phyloP scores from a whole-genome alignment of 2,113 vertebrate species.

The Bos javanicus region DNA sequence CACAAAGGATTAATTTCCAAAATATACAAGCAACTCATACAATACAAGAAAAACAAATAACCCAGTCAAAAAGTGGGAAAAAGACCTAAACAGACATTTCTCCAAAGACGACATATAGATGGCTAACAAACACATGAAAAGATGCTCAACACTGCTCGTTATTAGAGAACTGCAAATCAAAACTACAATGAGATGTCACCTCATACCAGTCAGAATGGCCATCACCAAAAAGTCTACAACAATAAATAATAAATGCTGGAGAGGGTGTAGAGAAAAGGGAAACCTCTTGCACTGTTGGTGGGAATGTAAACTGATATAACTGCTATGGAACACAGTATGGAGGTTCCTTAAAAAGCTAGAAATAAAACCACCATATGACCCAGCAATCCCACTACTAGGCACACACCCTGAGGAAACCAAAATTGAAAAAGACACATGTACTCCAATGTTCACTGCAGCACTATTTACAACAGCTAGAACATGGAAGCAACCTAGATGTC shows the following conservation, averaged over 20 bases:
- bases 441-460: neutral
- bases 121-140: neutral
- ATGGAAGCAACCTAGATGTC: neutral
- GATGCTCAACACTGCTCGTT: neutral
- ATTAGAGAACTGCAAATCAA: neutral
- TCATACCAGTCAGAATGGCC: neutral
- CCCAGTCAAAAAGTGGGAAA: neutral
- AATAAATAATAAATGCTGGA: neutral
- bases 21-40: neutral
- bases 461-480: neutral
- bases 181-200: neutral
- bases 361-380: neutral
- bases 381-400: neutral
- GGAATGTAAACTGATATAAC: neutral
- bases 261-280: neutral
- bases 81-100: neutral
- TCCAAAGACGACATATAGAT: neutral
- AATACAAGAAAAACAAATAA: neutral
- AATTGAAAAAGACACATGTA: neutral
- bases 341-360: neutral
- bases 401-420: neutral
- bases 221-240: neutral
- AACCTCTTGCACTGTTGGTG: neutral
- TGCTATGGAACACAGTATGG: neutral
- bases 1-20: neutral